Evolutionary conservation across 2,888 invertebrate species (phyloP), one percentile per base, ranked within the genome.

Genomic region (Xestobium rufovillosum): DNA sequence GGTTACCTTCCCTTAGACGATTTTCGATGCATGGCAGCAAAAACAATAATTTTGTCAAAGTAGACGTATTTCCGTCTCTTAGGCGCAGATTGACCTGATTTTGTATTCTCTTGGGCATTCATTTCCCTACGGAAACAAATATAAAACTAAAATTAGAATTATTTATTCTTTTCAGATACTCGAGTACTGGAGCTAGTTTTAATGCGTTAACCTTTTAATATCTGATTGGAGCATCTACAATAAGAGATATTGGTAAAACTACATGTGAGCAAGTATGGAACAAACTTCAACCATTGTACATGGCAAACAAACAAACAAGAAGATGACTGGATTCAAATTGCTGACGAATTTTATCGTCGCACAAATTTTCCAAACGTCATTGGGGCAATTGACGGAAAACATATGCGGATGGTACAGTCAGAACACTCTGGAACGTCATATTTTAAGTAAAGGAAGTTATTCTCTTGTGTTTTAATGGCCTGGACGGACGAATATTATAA

Each of bases 341-440:
- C 53, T 28, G 47, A 48, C 37, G 39, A 50, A 40, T 55, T 55
- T 41, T 47, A 49, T 31, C 31, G 31, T 38, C 41, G 40, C 17
- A 48, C 40, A 38, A 45, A 52, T 51, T 57, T 60, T 52, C 60
- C 57, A 37, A 59, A 61, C 42, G 44, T 51, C 12, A 45, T 56
- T 40, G 54, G 55, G 27, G 52, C 51, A 3, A 43, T 56, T 6
- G 53, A 57, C 44, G 52, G 52, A 11, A 55, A 55, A 35, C 52
- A 55, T 42, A 47, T 56, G 19, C 48, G 34, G 28, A 38, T 46
- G 33, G 43, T 49, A 32, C 41, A 53, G 37, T 53, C 56, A 16
- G 35, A 44, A 36, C 41, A 49, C 23, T 42, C 39, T 19, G 52
- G 49, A 19, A 54, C 50, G 15, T 27, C 38, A 36, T 55, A 34